These are phyloP conservation scores for Pavo muticus DNA, from an alignment of 2,113 vertebrate genomes.

Conservation along the genomic window DNA sequence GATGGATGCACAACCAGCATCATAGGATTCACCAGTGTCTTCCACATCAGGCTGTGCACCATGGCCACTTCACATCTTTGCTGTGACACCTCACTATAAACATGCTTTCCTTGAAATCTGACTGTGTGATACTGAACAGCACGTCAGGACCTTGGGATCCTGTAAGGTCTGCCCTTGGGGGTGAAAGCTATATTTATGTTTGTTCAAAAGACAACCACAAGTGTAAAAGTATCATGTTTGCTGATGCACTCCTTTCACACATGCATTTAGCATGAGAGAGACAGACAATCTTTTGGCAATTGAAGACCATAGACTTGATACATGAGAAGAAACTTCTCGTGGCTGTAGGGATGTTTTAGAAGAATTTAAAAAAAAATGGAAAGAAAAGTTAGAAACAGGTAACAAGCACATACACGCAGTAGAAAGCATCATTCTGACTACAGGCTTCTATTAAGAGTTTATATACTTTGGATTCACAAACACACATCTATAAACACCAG, in stretches of 20 bases:
- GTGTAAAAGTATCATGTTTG: constrained; percentile 35
- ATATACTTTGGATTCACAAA: not conserved
- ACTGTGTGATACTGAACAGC: not conserved
- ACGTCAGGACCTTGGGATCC: not conserved
- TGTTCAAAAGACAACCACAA: constrained; percentile 53
- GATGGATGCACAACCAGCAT: not conserved
- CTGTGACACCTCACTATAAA: not conserved
- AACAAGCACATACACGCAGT: not conserved
- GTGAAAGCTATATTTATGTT: not conserved
- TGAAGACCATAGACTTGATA: not conserved
- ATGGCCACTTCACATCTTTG: not conserved
- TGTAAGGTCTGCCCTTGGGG: not conserved
- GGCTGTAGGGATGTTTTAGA: not conserved
- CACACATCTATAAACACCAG: not conserved
- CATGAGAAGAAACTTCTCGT: not conserved
- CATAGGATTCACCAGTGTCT: not conserved
- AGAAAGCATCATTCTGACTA: not conserved
- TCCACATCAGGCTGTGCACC: not conserved
- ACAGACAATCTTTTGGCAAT: not conserved
- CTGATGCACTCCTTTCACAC: not conserved
- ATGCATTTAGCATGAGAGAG: not conserved
- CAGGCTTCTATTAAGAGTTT: not conserved
- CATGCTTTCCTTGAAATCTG: not conserved
- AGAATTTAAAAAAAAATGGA: not conserved
- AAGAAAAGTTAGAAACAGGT: not conserved